phyloP scores from a whole-genome alignment of 2,888 invertebrate genomes.

The Yponomeuta cagnagella region DNA sequence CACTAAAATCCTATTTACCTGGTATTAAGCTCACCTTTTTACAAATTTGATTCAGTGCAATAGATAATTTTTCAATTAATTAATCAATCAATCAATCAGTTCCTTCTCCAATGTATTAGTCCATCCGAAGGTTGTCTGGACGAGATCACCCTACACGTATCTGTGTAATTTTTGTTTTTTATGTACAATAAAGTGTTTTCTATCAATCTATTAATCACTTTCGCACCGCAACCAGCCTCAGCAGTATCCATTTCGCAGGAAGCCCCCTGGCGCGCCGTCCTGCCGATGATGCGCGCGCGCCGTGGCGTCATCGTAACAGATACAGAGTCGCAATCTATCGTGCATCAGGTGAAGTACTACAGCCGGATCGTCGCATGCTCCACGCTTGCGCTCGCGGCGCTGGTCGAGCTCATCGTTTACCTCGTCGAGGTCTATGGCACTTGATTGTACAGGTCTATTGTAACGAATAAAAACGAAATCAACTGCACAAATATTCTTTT shows the following conservation, averaged over 20 bases:
- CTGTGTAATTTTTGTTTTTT: too few relatives aligned
- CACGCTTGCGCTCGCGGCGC: slow-evolving; percentile 40
- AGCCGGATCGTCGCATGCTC: slow-evolving; percentile 44
- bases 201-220: too few relatives aligned
- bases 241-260: slow-evolving; percentile 26
- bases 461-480: not conserved
- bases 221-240: too few relatives aligned
- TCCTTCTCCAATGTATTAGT: too few relatives aligned
- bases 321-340: slow-evolving; percentile 14
- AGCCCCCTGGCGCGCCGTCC: slow-evolving; percentile 39
- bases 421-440: slow-evolving; percentile 37
- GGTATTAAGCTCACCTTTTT: too few relatives aligned
- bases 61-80: too few relatives aligned
- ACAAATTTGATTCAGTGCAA: too few relatives aligned
- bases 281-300: slow-evolving; percentile 35
- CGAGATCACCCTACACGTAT: too few relatives aligned
- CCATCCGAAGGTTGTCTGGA: too few relatives aligned
- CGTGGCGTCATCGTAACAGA: slow-evolving; percentile 27
- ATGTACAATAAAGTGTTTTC: too few relatives aligned
- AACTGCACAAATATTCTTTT: not conserved
- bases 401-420: slow-evolving; percentile 49
- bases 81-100: too few relatives aligned
- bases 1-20: too few relatives aligned
- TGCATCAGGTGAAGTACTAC: slow-evolving; percentile 36
- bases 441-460: not conserved